Evolutionary conservation across 2,797 vertebrate genomes (phyloP), one percentile per base, ranked within the genome.

Genomic region (Gastrophryne carolinensis): DNA sequence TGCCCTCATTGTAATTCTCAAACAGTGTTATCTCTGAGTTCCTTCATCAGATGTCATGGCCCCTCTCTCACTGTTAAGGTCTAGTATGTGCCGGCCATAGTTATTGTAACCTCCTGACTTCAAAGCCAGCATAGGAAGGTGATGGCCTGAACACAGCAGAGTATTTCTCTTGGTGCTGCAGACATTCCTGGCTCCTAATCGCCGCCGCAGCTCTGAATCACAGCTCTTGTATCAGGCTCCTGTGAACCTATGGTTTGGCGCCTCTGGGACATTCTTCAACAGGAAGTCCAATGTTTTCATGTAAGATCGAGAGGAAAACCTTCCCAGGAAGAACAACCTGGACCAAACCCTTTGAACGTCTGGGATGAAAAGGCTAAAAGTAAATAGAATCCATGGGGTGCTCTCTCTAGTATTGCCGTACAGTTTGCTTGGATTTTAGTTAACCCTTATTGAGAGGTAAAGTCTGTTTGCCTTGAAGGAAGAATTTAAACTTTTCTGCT

Each of bases 91-190:
- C 88, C 88, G 79, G 76, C 7, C 69, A 86, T 88, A 89, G 87
- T 93, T 94, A 90, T 93, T 92, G 92, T 91, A 91, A 93, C 90
- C 94, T 93, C 88, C 86, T 89, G 88, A 90, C 90, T 92, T 95
- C 90, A 93, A 93, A 94, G 87, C 54, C 73, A n/a, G 56, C 74
- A 90, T 77, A 52, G 82, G 78, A 81, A 81, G 82, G 80, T 80
- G 85, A 80, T 83, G 81, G 81, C 83, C 83, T 82, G 86, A 90
- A 92, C 92, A 94, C 92, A 95, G 87, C 89, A 92, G 84, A 86
- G 82, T 88, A 94, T 93, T 94, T 93, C 91, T 91, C 91, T 87
- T 76, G 17, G 86, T 85, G 85, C 81, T 88, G 89, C 80, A 86
- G 84, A 83, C 90, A 89, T 92, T 93, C 91, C 89, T 91, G 84